A percentile compares a stretch with the other conserved stretches of the same genome.
Conservation (phyloP, 2,888 invertebrate genomes). For the Hecatera dysodea region DNA sequence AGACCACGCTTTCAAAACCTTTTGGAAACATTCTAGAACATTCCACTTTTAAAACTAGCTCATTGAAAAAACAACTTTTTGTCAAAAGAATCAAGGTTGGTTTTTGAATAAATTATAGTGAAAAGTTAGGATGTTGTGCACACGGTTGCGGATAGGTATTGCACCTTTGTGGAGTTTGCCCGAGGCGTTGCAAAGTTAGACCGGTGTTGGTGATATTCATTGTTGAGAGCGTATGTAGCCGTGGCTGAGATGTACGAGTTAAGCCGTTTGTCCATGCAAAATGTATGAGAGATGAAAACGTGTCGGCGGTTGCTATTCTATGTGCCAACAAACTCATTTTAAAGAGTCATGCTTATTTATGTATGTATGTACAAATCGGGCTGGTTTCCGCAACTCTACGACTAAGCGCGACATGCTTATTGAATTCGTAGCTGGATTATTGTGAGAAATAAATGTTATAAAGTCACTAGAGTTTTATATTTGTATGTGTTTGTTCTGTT, state of each 20-base stretch:
- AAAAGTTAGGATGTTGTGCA: slow-evolving; percentile 32
- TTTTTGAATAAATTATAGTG: slow-evolving; percentile 4
- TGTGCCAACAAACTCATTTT: slow-evolving; percentile 34
- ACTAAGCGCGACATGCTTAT: slow-evolving; percentile 10
- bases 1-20: slow-evolving; percentile 66
- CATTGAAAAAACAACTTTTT: slow-evolving; percentile 29
- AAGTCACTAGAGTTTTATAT: neutral
- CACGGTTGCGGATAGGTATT: slow-evolving; percentile 54
- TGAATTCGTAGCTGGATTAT: slow-evolving; percentile 1
- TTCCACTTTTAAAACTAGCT: slow-evolving; percentile 15
- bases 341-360: slow-evolving; percentile 16
- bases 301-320: slow-evolving; percentile 12
- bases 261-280: slow-evolving; percentile 53
- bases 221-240: slow-evolving; percentile 57
- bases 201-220: slow-evolving; percentile 67
- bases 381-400: too few species aligned
- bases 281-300: slow-evolving; percentile 56
- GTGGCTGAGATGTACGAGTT: slow-evolving; percentile 50
- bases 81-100: neutral
- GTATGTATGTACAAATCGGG: too few species aligned
- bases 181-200: slow-evolving; percentile 69
- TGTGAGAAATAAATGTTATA: slow-evolving; percentile 5
- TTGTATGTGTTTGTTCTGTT: too few species aligned
- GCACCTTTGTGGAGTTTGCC: slow-evolving; percentile 71
- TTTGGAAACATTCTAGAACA: slow-evolving; percentile 43